Evolutionary conservation across 2,797 vertebrate genomes (phyloP), one percentile per base, ranked within the genome.

Genomic region (Tamandua tetradactyla): DNA sequence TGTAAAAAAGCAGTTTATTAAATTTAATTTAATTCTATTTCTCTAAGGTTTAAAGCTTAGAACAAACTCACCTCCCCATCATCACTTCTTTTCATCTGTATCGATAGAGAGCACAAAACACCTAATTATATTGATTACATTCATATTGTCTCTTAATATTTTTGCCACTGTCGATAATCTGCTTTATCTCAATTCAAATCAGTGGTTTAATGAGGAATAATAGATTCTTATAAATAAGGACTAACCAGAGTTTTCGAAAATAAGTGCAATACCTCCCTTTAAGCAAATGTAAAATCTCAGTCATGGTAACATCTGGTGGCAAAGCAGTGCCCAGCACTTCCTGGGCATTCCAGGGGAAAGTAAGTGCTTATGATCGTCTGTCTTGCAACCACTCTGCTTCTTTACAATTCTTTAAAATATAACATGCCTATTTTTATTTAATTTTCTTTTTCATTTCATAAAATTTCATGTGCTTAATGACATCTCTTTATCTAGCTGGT

Each of bases 401-500:
- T 72, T 95, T 80, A 57, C 30, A 87, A 76, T 5, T 13, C 5
- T 90, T 87, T 47, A 47, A 47, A 47, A 47, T 47, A 12, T 13
- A 9, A 47, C 4, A 11, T 75, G 11, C 3, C 55, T 87, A 20
- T 74, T 74, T 96, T 92, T 14, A 40, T 23, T 74, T 47, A 1
- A 61, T 74, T 94, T 92, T 95, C 20, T 82, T 94, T 80, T 93
- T 30, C 69, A 61, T 84, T 90, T 95, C 14, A 74, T 76, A 47
- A 85, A 68, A 52, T 83, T 92, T 32, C 92, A 37, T 94, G 88
- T 92, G 32, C 71, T 94, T 80, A 93, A 66, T 84, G 30, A 23
- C 57, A 47, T 84, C 69, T 94, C 47, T 84, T 61, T 94, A 55
- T 76, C 35, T 91, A 92, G 42, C 93, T 91, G 59, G 68, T 75